Evolutionary conservation across 2,113 vertebrate species (phyloP), one percentile per base, ranked within the genome.

Genomic region (Gasterosteus nipponicus): DNA sequence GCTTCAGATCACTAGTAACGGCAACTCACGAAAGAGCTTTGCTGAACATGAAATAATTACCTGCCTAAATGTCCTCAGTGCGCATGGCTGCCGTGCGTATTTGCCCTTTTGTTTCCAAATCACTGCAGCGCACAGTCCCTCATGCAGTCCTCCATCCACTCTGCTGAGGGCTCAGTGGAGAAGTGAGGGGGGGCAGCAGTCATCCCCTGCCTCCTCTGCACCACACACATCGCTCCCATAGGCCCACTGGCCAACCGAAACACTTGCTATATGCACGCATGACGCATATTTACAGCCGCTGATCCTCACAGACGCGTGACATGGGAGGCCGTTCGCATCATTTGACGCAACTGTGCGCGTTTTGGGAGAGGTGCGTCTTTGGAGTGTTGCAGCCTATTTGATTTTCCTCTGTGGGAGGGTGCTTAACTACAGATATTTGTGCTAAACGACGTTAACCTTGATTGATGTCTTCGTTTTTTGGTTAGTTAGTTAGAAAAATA

Each of bases 181-280:
- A 73, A 86, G 74, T 87, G 83, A 89, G 84, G 73, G 81, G 22
- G 76, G 74, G 79, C 41, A 80, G 87, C 80, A 80, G 60, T 83
- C 73, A 58, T 73, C 81, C 72, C 83, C 81, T 85, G 83, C 67
- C 71, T 84, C 82, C 80, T 84, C 89, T 85, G 74, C 84, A 62
- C 65, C 77, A 76, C 86, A 76, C 81, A 42, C 80, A 84, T 73
- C 71, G 65, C 65, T 78, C 66, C 77, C 82, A 78, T 26, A 5
- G 56, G 58, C 35, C 18, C n/a, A 81, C 47, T 86, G 85, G 77
- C 77, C 83, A 73, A 60, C 73, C 70, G 63, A 73, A 69, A 77
- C 38, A 51, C 38, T 6, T 68, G 35, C 53, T 38, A 19, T 67
- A 73, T 38, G 69, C 67, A 81, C 75, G 69, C 79, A 65, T 81